These are phyloP conservation scores for Rallus crepitans DNA, from an alignment of 2,797 vertebrate species.

Conservation along the genomic window DNA sequence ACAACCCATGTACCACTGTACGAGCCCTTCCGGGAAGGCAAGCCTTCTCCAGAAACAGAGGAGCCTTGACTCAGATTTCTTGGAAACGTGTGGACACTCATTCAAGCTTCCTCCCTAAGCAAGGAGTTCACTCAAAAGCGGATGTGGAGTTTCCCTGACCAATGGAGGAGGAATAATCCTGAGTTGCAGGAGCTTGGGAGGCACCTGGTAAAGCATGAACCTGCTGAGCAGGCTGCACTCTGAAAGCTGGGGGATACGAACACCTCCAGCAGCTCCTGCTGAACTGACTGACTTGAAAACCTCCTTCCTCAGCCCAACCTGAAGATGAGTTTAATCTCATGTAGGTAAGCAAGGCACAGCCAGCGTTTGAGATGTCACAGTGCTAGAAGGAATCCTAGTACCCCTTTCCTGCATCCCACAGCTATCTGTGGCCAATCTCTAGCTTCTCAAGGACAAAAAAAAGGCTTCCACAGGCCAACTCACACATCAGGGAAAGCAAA, in stretches of 20 bases:
- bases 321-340: rapidly evolving
- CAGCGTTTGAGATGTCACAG: rapidly evolving
- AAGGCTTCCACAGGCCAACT: background rate
- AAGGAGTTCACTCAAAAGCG: background rate
- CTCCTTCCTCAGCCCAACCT: background rate
- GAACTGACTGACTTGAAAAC: too few relatives aligned
- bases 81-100: conserved; percentile 4
- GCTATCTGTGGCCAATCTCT: background rate
- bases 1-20: background rate
- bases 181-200: rapidly evolving
- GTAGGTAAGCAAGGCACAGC: rapidly evolving
- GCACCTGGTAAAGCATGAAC: background rate
- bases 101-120: background rate
- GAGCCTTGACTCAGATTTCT: conserved; percentile 52
- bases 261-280: background rate
- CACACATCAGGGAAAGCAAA: background rate
- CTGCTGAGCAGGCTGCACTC: rapidly evolving
- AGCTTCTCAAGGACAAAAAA: background rate
- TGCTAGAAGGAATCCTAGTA: background rate
- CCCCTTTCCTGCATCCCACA: background rate
- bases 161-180: background rate
- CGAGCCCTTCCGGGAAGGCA: conserved; percentile 37
- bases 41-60: conserved; percentile 29
- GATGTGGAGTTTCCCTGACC: background rate
- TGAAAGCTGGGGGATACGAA: background rate